phyloP scores from a whole-genome alignment of 2,888 invertebrate species.

The Fragum fragum region DNA sequence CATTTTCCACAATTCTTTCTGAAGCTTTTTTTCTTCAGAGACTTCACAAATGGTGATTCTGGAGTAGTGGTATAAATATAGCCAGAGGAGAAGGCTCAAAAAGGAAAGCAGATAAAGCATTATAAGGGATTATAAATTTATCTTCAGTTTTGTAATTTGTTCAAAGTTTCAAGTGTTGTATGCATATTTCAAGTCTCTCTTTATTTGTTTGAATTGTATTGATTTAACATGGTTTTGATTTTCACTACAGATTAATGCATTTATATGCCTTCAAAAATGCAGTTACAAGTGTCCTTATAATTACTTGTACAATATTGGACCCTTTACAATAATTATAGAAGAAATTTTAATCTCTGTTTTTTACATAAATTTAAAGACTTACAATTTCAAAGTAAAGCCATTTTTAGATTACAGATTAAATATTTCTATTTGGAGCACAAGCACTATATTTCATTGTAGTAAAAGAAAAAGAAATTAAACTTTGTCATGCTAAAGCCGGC shows the following conservation, averaged over 20 bases:
- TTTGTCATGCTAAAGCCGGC: too few species aligned
- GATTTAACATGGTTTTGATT: conserved; percentile 10
- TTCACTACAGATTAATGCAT: conserved; percentile 28
- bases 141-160: conserved; percentile 12
- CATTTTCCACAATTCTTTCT: too few species aligned
- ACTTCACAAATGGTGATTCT: too few species aligned
- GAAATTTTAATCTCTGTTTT: too few species aligned
- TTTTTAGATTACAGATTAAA: too few species aligned
- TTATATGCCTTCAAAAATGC: conserved; percentile 2
- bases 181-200: conserved; percentile 1
- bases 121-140: not conserved
- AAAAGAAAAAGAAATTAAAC: too few species aligned
- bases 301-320: not conserved
- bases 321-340: not conserved
- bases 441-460: too few species aligned
- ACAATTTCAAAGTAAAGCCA: too few species aligned
- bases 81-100: not conserved
- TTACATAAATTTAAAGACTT: too few species aligned
- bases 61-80: too few species aligned
- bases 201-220: conserved; percentile 18
- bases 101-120: not conserved
- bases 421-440: too few species aligned
- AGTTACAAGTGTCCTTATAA: not conserved
- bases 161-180: conserved; percentile 11
- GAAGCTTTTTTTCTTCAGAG: too few species aligned